Base-by-base conservation (phyloP, 2,113 vertebrate species). In the Potamarius usumacintae region DNA sequence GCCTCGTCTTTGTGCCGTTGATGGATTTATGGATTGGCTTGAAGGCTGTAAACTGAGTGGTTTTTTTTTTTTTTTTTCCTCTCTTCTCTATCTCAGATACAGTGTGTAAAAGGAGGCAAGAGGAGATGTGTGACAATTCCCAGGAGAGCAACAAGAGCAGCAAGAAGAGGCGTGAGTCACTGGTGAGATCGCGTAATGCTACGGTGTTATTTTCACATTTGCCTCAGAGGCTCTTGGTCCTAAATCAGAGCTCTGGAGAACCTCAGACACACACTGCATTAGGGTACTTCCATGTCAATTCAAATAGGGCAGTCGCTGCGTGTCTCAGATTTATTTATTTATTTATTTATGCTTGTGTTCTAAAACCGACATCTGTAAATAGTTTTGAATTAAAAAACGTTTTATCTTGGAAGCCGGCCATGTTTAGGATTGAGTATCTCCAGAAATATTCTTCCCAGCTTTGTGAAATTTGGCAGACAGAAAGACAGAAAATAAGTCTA, bases 101-200 rank as follows among this genome's bases (percentile, higher is more conserved):
- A 1, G 92, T 93, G 88, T 87, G 92, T 77, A 96, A 96, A 92
- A 95, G 96, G 84, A 97, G 95, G 83, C 84, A 91, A 42, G 94
- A 88, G 53, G 93, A 93, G 89, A 90, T 92, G n/a, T 89, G 84
- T 72, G 90, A 92, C 20, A 65, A 84, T 25, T 92, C 92, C 82
- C 89, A 92, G 58, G 91, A 93, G 5, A 91, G 91, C 84, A 88
- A 92, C 91, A 93, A 89, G 25, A 88, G 86, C 89, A 82, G 91
- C 78, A 96, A 96, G 92, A 96, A 95, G 90, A 91, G 92, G 90
- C 94, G 91, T 89, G 8, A 91, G 80, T 88, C 94, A 92, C 90
- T 92, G 0, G 96, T 97, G 94, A 96, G 96, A 94, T 34, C 15
- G 72, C 48, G 82, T 89, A 81, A 89, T 50, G 50, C 58, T 18